Evolutionary conservation across 2,113 vertebrate species (phyloP), one percentile per base, ranked within the genome.

Genomic region (Callionymus lyra): DNA sequence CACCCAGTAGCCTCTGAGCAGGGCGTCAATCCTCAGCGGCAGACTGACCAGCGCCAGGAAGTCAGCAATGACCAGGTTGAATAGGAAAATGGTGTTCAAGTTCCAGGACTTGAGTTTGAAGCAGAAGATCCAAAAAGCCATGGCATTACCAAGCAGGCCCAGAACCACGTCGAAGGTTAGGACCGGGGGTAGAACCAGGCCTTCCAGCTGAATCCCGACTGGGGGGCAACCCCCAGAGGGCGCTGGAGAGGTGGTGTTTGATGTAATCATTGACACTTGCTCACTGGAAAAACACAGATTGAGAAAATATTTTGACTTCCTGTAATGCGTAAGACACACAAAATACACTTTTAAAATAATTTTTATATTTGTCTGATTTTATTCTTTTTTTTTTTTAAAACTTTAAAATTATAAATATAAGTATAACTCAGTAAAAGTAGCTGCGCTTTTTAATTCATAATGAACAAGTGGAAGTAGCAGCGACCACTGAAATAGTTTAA

Each of bases 51-150:
- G 64, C 10, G 77, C 70, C 18, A 87, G 43, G 47, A 84, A 79
- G 70, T 85, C 85, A 0, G 84, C 82, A 2, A 84, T 56, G 6
- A 82, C 82, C 51, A 88, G 54, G 63, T 85, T 83, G 37, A 87
- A 67, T 17, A 85, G 74, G 53, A 80, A 84, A 43, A 87, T 42
- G 14, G 19, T 82, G 59, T 71, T 77, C 6, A 79, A 54, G 53
- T 77, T 83, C 80, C 83, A 84, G n/a, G 47, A 4, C 40, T 74
- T 79, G 37, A 82, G 42, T 16, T 72, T 75, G 12, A 67, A 85
- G 50, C 72, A 73, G 58, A 88, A 82, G 60, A 88, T 82, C 82
- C 82, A 86, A 37, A 87, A 40, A 1, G 84, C 82, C 1, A 85
- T 38, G 0, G 63, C 0, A 17, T 79, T 86, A 14, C 79, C 82